Evolutionary conservation across 1,140 invertebrate genomes (phyloP).

Genomic region (Bombus polaris): DNA sequence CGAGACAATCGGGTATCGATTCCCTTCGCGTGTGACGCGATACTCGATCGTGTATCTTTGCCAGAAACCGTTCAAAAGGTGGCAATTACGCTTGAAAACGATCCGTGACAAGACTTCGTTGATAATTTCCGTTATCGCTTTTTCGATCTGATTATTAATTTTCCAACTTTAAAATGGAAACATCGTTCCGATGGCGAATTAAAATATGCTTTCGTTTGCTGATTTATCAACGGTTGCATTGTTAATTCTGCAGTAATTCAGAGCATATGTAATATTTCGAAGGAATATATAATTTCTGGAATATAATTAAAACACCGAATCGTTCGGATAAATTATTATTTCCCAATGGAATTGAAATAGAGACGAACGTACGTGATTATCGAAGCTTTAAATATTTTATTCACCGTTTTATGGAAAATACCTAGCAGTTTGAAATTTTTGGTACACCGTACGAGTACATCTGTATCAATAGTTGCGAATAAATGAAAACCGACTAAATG

Average conservation of each 20-base stretch:
- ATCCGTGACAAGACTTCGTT: no score
- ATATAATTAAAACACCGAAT: neutral
- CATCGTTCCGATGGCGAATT: neutral
- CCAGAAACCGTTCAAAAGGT: no score
- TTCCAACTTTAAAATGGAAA: neutral
- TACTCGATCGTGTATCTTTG: no score
- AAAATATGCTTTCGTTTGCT: neutral
- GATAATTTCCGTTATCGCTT: neutral
- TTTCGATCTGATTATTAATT: neutral
- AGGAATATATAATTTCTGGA: neutral
- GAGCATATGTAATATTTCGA: neutral
- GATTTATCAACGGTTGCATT: neutral
- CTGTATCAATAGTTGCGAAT: no score
- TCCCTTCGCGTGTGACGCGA: neutral
- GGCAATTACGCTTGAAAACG: no score
- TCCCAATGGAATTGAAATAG: neutral
- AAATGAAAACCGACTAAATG: neutral
- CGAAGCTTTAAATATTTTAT: neutral
- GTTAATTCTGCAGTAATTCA: neutral
- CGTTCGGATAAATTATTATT: neutral
- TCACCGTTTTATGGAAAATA: neutral
- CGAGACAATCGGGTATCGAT: constrained; percentile 55
- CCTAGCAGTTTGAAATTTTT: neutral
- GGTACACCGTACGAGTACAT: no score
- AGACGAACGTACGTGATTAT: neutral